These are phyloP conservation scores for Fringilla coelebs DNA, from an alignment of 2,797 vertebrate genomes.

Conservation along the genomic window DNA sequence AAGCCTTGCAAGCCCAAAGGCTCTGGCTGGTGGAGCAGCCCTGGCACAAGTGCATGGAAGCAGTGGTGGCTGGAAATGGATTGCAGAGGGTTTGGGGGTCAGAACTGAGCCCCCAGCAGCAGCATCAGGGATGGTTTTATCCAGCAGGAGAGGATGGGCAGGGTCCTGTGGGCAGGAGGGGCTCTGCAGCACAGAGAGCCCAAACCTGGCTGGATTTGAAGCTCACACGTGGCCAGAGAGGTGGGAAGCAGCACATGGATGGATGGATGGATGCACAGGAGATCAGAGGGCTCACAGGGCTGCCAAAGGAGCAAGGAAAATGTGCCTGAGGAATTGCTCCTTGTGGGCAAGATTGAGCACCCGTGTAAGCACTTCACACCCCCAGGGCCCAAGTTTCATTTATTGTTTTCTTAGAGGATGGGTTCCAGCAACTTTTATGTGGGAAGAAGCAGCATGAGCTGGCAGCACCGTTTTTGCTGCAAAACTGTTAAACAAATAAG, in stretches of 20 bases:
- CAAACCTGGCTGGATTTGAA: accelerated
- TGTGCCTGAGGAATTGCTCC: not conserved
- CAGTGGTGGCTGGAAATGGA: not conserved
- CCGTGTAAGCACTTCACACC: not conserved
- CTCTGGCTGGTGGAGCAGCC: not conserved
- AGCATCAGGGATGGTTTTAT: not conserved
- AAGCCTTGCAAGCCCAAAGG: not conserved
- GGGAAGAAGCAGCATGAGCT: conserved; percentile 42
- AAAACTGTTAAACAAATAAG: conserved; percentile 69
- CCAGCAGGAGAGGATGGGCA: not conserved
- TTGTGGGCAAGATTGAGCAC: not conserved
- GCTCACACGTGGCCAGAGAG: accelerated
- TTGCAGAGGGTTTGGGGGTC: not conserved
- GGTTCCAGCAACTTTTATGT: not conserved
- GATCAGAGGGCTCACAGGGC: not conserved
- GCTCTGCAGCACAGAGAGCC: not conserved
- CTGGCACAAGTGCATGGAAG: not conserved
- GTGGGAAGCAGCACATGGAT: not conserved
- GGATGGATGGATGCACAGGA: not conserved
- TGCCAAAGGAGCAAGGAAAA: not conserved
- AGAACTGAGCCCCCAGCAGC: not conserved
- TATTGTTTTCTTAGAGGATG: not conserved
- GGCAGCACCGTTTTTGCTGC: conserved; percentile 18
- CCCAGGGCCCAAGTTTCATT: not conserved
- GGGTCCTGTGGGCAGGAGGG: accelerated